Percentiles rank a stretch among this genome's conserved stretches.
Conservation (phyloP, 2,888 invertebrate genomes). For the Odontomyia ornata region DNA sequence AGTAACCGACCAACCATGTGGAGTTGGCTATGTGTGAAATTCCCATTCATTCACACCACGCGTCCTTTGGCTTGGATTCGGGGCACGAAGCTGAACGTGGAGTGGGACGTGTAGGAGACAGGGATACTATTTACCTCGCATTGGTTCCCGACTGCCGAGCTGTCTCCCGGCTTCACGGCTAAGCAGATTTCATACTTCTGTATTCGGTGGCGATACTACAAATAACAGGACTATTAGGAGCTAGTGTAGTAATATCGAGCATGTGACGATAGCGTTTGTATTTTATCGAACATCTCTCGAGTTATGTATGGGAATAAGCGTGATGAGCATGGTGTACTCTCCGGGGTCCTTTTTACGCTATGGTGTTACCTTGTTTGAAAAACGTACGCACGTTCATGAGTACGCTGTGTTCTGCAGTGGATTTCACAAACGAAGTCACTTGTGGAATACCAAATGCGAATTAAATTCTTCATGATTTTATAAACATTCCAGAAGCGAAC, state of each 20-base stretch:
- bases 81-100: no score
- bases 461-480: no score
- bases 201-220: slow-evolving; percentile 20
- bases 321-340: slow-evolving; percentile 6
- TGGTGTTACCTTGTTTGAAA: not conserved
- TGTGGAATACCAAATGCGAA: not conserved
- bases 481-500: no score
- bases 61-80: no score
- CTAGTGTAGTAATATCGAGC: slow-evolving; percentile 47
- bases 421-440: not conserved
- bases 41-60: slow-evolving; percentile 47
- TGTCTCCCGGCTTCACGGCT: not conserved
- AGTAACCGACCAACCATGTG: slow-evolving; percentile 19
- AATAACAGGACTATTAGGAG: slow-evolving; percentile 21
- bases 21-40: slow-evolving; percentile 43
- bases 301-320: not conserved
- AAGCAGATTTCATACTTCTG: slow-evolving; percentile 3
- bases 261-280: slow-evolving; percentile 44
- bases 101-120: not conserved
- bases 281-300: slow-evolving; percentile 30
- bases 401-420: not conserved
- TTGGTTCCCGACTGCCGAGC: not conserved
- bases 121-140: not conserved
- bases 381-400: not conserved
- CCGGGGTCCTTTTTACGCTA: not conserved